A percentile compares a stretch with the other conserved stretches of the same genome.
Conservation (phyloP, 2,797 vertebrate species). For the Carapus acus region DNA sequence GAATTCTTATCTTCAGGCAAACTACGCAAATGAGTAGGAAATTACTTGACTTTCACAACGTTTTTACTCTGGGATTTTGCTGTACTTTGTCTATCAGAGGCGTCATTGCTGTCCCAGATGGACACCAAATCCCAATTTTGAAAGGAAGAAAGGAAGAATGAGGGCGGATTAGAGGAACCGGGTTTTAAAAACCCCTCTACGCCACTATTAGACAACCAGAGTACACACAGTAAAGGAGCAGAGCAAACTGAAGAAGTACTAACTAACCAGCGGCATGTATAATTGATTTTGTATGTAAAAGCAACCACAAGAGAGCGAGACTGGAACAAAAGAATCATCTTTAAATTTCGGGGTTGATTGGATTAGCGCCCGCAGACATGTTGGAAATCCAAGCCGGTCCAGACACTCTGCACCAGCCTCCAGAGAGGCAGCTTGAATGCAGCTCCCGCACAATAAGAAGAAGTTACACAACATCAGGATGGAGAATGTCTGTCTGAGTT, state of each 20-base stretch:
- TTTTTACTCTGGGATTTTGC: slow-evolving; percentile 46
- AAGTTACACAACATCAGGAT: slow-evolving; percentile 62
- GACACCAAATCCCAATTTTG: slow-evolving; percentile 66
- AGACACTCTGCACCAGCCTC: slow-evolving; percentile 50
- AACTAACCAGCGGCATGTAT: slow-evolving; percentile 62
- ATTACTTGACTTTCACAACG: slow-evolving; percentile 40
- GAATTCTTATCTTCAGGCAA: slow-evolving; percentile 13
- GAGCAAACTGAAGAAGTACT: slow-evolving; percentile 62
- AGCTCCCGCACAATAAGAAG: slow-evolving; percentile 54
- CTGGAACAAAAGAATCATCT: slow-evolving; percentile 48
- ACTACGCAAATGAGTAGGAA: slow-evolving; percentile 15
- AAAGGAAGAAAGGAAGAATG: slow-evolving; percentile 65
- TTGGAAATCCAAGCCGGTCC: slow-evolving; percentile 54
- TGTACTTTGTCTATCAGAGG: slow-evolving; percentile 53
- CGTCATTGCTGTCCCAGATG: slow-evolving; percentile 55
- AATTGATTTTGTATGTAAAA: slow-evolving; percentile 71
- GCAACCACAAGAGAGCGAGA: slow-evolving; percentile 51
- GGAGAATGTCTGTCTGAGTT: slow-evolving; percentile 53
- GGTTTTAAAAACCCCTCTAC: slow-evolving; percentile 42
- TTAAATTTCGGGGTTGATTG: slow-evolving; percentile 40
- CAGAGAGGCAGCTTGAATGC: slow-evolving; percentile 50
- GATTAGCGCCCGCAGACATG: slow-evolving; percentile 39
- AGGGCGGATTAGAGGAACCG: slow-evolving; percentile 68
- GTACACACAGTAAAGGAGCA: slow-evolving; percentile 46
- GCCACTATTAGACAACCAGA: slow-evolving; percentile 52